Evolutionary conservation across 2,888 invertebrate genomes (phyloP), one percentile per base, ranked within the genome.

Genomic region (Lithosia quadra): DNA sequence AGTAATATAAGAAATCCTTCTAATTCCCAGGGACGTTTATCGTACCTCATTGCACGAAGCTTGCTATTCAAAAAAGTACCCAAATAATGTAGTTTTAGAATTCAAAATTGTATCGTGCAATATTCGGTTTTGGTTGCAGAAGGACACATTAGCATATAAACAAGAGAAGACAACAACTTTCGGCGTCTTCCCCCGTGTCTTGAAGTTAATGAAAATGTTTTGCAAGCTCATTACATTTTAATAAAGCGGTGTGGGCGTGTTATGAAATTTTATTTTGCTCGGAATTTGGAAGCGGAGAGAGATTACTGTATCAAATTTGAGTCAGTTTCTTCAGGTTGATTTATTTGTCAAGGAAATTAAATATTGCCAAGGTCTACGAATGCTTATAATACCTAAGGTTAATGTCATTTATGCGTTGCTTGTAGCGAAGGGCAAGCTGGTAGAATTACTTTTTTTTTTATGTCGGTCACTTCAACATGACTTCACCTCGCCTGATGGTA

Each of bases 101-200:
- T 66, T 13, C 36, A 70, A 66, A 77, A 64, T 83, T 66, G 71
- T 57, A 56, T 43, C 63, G 57, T 49, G 53, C 53, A 58, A 49
- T 33, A 43, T 36, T 28, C 63, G 60, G 71, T 73, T 77, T 71
- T 58, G 75, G 78, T 77, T 83, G 81, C 86, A 84, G 76, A 83
- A 80, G 80, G 83, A 83, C 76, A 78, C 82, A 91, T 91, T 91
- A 89, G 88, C 91, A 91, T 91, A 90, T 90, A 91, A 89, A 91
- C 90, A 89, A 87, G 90, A 80, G 80, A 73, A 80, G 80, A 79
- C 82, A 81, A 74, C 80, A 85, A 87, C 80, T 85, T 83, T 80
- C 18, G 58, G 81, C 81, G 85, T 84, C 82, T 83, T 83, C 76
- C 75, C 79, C 69, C 76, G 65, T 77, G 81, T 82, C 75, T 76